These are phyloP conservation scores for Frankliniella fusca DNA, from an alignment of 2,888 invertebrate species.

Conservation along the genomic window DNA sequence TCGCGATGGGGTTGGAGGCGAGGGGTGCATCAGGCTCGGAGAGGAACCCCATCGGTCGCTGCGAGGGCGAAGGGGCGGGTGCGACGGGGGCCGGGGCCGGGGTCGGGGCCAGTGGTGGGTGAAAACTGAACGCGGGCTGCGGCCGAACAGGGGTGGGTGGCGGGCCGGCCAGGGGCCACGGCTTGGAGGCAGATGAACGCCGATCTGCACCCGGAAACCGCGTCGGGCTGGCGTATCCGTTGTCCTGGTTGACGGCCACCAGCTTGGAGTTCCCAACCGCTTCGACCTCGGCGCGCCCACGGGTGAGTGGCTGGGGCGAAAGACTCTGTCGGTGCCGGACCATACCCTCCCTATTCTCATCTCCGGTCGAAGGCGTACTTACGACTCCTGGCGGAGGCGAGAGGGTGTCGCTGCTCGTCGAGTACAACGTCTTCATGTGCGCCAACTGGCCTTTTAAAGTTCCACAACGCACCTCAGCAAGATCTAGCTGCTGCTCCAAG, in stretches of 20 bases:
- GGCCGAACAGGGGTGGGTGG: not conserved
- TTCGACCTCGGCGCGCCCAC: too few species aligned
- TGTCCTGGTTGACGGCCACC: too few species aligned
- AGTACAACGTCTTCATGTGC: conserved; percentile 48
- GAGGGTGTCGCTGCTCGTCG: not conserved
- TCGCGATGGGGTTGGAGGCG: not conserved
- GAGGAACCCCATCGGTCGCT: not conserved
- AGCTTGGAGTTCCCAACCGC: too few species aligned
- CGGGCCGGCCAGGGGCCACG: not conserved
- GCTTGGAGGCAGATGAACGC: not conserved
- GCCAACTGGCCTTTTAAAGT: conserved; percentile 48
- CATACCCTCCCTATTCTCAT: too few species aligned
- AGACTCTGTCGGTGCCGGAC: too few species aligned
- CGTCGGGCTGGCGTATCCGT: not conserved
- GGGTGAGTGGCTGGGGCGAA: too few species aligned
- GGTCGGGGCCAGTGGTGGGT: not conserved
- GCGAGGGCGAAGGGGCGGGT: not conserved
- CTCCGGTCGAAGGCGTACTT: too few species aligned
- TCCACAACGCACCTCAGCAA: conserved; percentile 48
- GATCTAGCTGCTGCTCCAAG: conserved; percentile 48
- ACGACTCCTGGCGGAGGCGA: too few species aligned
- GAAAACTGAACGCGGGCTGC: not conserved
- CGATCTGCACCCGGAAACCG: not conserved
- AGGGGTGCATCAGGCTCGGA: not conserved
- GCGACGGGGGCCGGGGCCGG: not conserved